phyloP scores from a whole-genome alignment of 53 echinoderm and acorn worm genomes.

The Astropecten irregularis region DNA sequence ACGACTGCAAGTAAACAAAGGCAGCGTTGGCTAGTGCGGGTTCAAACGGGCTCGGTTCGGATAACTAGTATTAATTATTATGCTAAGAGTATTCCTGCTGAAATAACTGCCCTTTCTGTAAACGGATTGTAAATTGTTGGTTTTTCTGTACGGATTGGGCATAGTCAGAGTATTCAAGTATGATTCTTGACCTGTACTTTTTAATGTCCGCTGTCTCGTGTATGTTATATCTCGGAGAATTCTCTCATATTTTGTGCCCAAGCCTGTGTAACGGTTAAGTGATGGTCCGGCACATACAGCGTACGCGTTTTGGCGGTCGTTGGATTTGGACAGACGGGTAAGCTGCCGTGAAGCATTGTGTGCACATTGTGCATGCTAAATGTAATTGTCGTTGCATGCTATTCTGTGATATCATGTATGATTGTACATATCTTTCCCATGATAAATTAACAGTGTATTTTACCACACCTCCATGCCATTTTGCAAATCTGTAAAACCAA shows the following conservation, averaged over 20 bases:
- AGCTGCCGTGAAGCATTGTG: neutral
- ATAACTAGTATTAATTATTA: slow-evolving; percentile 26
- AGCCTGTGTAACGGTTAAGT: neutral
- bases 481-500: too few species aligned
- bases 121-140: slow-evolving; percentile 27
- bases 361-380: neutral
- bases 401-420: too few species aligned
- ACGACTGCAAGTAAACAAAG: slow-evolving; percentile 23
- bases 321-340: neutral
- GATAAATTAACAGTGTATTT: too few species aligned
- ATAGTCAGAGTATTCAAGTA: slow-evolving; percentile 22
- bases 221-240: neutral
- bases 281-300: neutral
- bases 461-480: too few species aligned
- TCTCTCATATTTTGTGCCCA: too few species aligned
- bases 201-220: neutral
- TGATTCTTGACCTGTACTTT: slow-evolving; percentile 16
- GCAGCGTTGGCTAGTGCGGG: neutral
- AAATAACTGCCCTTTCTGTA: slow-evolving; percentile 43
- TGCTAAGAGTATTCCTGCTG: slow-evolving; percentile 50
- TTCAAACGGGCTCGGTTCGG: slow-evolving; percentile 21
- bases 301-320: neutral
- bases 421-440: too few species aligned
- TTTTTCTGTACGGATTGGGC: slow-evolving; percentile 4
- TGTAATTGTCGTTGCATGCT: too few species aligned